These are phyloP conservation scores for Anoplolepis gracilipes DNA, from an alignment of 1,140 invertebrate genomes.

Conservation along the genomic window DNA sequence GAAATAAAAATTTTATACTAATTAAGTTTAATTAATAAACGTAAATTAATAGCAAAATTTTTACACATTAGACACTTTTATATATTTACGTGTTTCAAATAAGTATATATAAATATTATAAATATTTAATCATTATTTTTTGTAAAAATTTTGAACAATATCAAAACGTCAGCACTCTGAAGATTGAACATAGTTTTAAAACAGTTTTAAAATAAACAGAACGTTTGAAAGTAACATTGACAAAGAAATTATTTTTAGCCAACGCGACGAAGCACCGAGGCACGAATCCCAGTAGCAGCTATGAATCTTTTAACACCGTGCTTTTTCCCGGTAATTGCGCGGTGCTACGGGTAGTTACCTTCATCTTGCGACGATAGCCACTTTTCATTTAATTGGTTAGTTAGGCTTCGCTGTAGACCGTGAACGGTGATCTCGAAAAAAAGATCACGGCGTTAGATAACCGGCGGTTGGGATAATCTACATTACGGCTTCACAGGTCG, in stretches of 20 bases:
- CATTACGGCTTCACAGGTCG: neutral
- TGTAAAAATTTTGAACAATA: neutral
- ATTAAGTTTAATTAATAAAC: neutral
- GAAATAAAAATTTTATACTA: neutral
- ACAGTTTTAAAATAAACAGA: neutral
- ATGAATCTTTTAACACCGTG: constrained; percentile 76
- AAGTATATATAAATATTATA: too few relatives aligned
- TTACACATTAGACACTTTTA: too few relatives aligned
- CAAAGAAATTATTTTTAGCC: constrained; percentile 65
- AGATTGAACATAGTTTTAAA: neutral
- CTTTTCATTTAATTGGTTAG: constrained; percentile 71
- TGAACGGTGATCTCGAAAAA: constrained; percentile 39
- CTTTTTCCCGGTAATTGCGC: constrained; percentile 73
- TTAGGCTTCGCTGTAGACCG: constrained; percentile 65
- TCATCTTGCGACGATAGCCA: constrained; percentile 63
- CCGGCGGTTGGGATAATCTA: constrained; percentile 30
- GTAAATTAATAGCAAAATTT: neutral
- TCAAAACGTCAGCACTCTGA: neutral
- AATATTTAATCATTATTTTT: too few relatives aligned
- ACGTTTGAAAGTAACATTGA: neutral
- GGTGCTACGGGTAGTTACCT: constrained; percentile 70
- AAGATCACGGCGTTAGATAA: constrained; percentile 44
- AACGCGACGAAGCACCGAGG: neutral
- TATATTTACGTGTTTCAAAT: neutral
- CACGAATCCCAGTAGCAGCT: constrained; percentile 56